Evolutionary conservation across 2,113 vertebrate species (phyloP), one percentile per base, ranked within the genome.

Genomic region (Chaetodon trifascialis): DNA sequence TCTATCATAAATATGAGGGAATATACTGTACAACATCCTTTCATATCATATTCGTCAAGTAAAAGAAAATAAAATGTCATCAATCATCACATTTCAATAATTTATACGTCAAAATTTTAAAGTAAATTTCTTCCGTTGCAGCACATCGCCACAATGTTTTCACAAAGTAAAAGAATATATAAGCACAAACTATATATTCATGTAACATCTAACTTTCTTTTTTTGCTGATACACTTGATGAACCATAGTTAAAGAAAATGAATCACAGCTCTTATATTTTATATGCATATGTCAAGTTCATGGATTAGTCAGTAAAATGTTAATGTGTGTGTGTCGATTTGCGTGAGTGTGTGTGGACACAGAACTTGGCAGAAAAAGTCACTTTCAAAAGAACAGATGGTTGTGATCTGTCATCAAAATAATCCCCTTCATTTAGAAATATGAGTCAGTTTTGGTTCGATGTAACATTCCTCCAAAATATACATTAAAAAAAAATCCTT

Each of bases 1-100:
- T 82, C 88, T 86, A 91, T 38, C 85, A 94, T 90, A 93, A 91
- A 93, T 90, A 93, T 75, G 86, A 87, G 77, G 88, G 88, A 90
- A 90, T 94, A 92, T 86, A 92, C 83, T 89, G 88, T 90, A 93
- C 88, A 94, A 76, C 63, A 73, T 90, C 85, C 65, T 84, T 89
- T 84, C 76, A 83, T 89, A 83, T 89, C 73, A 81, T 80, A 78
- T 85, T 88, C 12, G 77, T 91, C 89, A 93, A 91, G 85, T 86
- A 76, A 91, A 93, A 91, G 49, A 90, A 90, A 93, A 86, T 44
- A 83, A 93, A 89, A 86, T 51, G 77, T 59, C 82, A 49, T 59
- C 76, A 34, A 66, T 79, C 49, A 46, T 82, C 75, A 84, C 83
- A 91, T 88, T 91, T 59, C 42, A 89, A 93, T 91, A 87, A 91